Conservation (phyloP, 2,797 vertebrate species). For the Xyrichtys novacula region DNA sequence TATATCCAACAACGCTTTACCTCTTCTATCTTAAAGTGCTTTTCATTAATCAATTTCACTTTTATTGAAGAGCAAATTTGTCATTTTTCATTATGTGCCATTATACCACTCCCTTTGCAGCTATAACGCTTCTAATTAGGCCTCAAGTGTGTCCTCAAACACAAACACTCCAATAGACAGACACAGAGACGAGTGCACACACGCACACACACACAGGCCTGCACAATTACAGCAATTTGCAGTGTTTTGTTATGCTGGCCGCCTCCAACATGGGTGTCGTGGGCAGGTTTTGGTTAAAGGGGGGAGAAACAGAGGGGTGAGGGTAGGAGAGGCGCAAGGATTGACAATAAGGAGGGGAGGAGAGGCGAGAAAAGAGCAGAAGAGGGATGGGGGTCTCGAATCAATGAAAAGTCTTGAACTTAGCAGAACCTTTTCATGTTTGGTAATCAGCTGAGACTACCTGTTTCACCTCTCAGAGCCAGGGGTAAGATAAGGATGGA, state of each 20-base stretch:
- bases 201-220: slow-evolving; percentile 8
- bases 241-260: slow-evolving; percentile 89
- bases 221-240: slow-evolving; percentile 80
- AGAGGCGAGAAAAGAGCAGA: slow-evolving; percentile 36
- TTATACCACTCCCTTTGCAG: slow-evolving; percentile 93
- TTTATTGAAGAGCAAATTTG: slow-evolving; percentile 98
- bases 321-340: slow-evolving; percentile 33
- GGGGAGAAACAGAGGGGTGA: slow-evolving; percentile 12
- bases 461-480: slow-evolving; percentile 58
- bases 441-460: slow-evolving; percentile 81
- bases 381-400: slow-evolving; percentile 45
- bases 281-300: slow-evolving; percentile 51
- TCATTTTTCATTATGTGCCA: slow-evolving; percentile 97
- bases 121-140: slow-evolving; percentile 95
- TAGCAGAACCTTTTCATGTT: slow-evolving; percentile 84
- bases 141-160: slow-evolving; percentile 91
- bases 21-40: slow-evolving; percentile 97
- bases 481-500: slow-evolving; percentile 21
- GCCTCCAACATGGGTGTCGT: slow-evolving; percentile 85
- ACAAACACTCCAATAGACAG: slow-evolving; percentile 72
- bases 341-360: slow-evolving; percentile 63
- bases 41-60: slow-evolving; percentile 99
- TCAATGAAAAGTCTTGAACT: slow-evolving; percentile 82
- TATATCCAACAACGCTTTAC: slow-evolving; percentile 98
- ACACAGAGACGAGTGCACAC: slow-evolving; percentile 37